Evolutionary conservation across 1,140 invertebrate species (phyloP).

Genomic region (Thereuonema tuberculata): DNA sequence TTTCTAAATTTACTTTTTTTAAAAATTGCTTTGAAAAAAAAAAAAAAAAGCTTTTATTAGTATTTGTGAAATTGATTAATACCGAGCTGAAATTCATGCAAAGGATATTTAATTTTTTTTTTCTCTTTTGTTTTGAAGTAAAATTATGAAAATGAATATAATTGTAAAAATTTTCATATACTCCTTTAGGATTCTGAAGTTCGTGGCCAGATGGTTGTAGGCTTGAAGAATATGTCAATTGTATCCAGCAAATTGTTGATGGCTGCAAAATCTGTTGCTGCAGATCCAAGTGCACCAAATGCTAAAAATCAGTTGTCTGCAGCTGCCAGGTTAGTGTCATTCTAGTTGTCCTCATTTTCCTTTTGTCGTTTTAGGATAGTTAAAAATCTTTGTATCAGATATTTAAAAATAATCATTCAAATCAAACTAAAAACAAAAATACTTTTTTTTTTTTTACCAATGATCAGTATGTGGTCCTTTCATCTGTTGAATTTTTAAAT

Average conservation of each 20-base stretch:
- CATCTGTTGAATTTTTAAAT: too few species aligned
- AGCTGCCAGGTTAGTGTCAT: constrained; percentile 50
- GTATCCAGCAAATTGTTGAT: constrained; percentile 74
- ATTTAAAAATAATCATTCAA: too few species aligned
- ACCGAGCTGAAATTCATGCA: too few species aligned
- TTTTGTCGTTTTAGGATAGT: background rate
- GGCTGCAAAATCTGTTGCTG: constrained; percentile 74
- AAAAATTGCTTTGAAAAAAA: too few species aligned
- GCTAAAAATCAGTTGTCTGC: constrained; percentile 73
- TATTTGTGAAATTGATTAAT: too few species aligned
- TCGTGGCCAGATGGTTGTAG: constrained; percentile 61
- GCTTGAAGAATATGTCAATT: constrained; percentile 71
- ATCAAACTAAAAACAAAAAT: too few species aligned
- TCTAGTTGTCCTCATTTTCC: too few species aligned
- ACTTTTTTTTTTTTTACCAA: too few species aligned
- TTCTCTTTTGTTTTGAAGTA: background rate
- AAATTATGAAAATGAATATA: background rate
- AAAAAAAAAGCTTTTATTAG: too few species aligned
- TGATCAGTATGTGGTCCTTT: too few species aligned
- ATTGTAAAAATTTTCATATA: constrained; percentile 9
- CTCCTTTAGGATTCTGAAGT: constrained; percentile 45
- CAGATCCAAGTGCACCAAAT: constrained; percentile 77
- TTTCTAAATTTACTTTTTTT: too few species aligned
- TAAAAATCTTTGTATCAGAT: background rate
- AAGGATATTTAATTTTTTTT: background rate